Evolutionary conservation across 1,140 invertebrate species (phyloP), one percentile per base, ranked within the genome.

Genomic region (Caerostris darwini): DNA sequence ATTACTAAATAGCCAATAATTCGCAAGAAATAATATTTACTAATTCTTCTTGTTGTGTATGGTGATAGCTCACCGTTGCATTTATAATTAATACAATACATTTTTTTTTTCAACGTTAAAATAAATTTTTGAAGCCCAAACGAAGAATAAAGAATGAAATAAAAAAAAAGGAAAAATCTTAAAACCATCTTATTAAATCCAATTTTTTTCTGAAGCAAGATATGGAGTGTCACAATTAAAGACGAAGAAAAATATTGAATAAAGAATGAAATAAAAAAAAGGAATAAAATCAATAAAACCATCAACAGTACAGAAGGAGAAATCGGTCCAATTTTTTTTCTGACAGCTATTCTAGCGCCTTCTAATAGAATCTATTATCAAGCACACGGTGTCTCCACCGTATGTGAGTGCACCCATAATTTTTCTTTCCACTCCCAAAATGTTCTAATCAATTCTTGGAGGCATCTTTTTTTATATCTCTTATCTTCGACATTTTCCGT

Each of bases 311-410:
- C 64, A 56, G 86, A 53, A 67, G 87, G 57, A 89, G 56, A 77
- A 89, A 71, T 71, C 59, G 17, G 87, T 12, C 10, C 4, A 17
- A 89, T 12, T 57, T 53, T 53, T 64, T 14, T n/a, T 57, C 50
- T 53, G 57, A 81, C 89, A 59, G 71, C 56, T 59, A 91, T 61
- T 91, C 77, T 82, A 34, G 90, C 90, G 54, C 71, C 71, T 91
- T 61, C 90, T 85, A 92, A 92, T 85, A 86, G 91, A 92, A 92
- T 67, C 82, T 83, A 86, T 64, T 69, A 92, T 92, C 81, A 57
- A 92, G 81, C 81, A 85, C 77, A 92, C 61, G 90, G 59, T 82
- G 57, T 54, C 54, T 53, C 90, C 7, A 19, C n/a, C 82, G 81
- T 86, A 67, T 67, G 71, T 77, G 71, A 59, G 91, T 85, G 57